These are phyloP conservation scores for Scaptomyza reducta DNA, from an alignment of 2,888 invertebrate species.

Conservation along the genomic window DNA sequence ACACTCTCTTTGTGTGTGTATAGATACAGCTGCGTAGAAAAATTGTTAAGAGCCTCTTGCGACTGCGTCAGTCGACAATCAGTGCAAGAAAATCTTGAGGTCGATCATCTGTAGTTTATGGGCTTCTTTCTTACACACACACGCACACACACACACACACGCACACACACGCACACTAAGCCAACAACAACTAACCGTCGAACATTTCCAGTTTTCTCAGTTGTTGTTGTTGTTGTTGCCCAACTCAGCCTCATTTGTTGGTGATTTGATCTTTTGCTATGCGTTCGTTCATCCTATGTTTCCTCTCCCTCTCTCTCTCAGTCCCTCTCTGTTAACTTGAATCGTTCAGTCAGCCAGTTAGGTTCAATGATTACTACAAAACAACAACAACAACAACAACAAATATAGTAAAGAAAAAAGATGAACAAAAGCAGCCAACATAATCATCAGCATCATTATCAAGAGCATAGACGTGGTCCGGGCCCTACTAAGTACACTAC, in stretches of 20 bases:
- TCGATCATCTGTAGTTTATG: conserved; percentile 81
- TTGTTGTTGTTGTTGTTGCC: conserved; percentile 48
- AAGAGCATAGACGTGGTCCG: conserved; percentile 30
- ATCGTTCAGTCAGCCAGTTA: conserved; percentile 47
- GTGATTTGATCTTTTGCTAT: conserved; percentile 73
- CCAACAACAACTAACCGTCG: conserved; percentile 31
- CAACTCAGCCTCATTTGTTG: conserved; percentile 68
- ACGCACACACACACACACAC: background rate
- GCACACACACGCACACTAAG: background rate
- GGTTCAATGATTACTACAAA: conserved; percentile 73
- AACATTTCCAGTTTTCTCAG: conserved; percentile 46
- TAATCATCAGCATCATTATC: conserved; percentile 66
- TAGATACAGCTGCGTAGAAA: conserved; percentile 38
- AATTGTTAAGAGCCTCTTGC: conserved; percentile 30
- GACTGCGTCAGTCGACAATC: conserved; percentile 59
- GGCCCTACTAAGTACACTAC: conserved; percentile 9
- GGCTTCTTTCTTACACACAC: conserved; percentile 59
- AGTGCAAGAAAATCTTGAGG: conserved; percentile 73
- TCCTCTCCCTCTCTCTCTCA: conserved; percentile 1
- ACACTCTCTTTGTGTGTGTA: conserved; percentile 1
- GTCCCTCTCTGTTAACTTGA: conserved; percentile 1
- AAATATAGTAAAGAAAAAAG: conserved; percentile 35
- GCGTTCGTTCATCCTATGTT: conserved; percentile 39
- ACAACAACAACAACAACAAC: conserved; percentile 7
- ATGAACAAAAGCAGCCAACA: conserved; percentile 57